Base-by-base conservation (phyloP, 2,797 vertebrate genomes). In the Acanthurus leucopareius region DNA sequence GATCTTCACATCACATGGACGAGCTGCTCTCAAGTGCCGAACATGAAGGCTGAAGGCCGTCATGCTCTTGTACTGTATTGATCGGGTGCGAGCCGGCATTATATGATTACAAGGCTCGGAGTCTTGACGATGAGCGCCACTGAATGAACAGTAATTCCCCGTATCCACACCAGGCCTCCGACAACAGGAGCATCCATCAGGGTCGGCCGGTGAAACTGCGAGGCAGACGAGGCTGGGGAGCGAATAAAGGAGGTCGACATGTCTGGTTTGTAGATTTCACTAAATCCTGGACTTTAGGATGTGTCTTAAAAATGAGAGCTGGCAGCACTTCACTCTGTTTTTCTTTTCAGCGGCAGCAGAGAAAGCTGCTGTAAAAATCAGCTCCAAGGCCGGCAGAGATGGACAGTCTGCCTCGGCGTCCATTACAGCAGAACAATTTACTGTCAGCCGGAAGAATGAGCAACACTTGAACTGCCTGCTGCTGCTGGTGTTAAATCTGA, bases 1-100 rank as follows among this genome's bases (percentile, higher is more conserved):
- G 77, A 90, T 85, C 73, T 42, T n/a, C 57, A 71, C 59, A 62
- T 88, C 66, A 62, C 84, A 84, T 45, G 77, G 77, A 71, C 38
- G 84, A 77, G 77, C 54, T 49, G 69, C 10, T 71, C 59, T 77
- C 19, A 17, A 77, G 75, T 56, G 69, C 1, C 8, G n/a, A 19
- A 61, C 38, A 5, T 64, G 69, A 59, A 73, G 60, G 73, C 75
- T 57, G 75, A 82, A 64, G 60, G 44, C 80, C 58, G 69, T 69
- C 73, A 69, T 17, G 75, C 73, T 83, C 79, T 69, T 3, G 47
- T 75, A 25, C 10, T 0, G 71, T 76, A 85, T 40, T 53, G 85
- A 87, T 80, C 65, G 53, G 65, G 10, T 3, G 25, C 8, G 16
- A 64, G 63, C 19, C 2, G 16, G 32, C 7, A 47, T 76, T 76